phyloP scores from a whole-genome alignment of 2,797 vertebrate species.

The Champsocephalus esox region DNA sequence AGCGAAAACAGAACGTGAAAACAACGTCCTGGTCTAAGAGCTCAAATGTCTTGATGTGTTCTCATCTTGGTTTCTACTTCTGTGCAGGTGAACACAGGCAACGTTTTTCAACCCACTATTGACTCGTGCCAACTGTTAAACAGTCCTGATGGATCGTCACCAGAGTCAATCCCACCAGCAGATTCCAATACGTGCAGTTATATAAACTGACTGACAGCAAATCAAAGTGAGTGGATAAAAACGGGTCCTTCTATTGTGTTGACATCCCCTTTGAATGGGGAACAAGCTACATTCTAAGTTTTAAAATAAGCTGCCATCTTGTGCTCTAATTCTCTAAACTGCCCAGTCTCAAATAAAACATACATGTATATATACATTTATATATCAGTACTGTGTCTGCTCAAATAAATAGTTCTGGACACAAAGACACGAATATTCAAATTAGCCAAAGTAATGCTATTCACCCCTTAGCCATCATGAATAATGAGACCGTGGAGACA shows the following conservation, averaged over 20 bases:
- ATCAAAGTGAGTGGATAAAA: constrained; percentile 11
- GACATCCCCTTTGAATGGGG: background rate
- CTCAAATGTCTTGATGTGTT: background rate
- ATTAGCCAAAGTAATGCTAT: background rate
- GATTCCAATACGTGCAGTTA: background rate
- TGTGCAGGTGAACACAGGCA: constrained; percentile 21
- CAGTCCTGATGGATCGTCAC: background rate
- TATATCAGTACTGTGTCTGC: background rate
- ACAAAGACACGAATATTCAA: background rate
- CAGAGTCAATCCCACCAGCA: background rate
- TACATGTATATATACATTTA: background rate
- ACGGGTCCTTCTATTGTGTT: background rate
- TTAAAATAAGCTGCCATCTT: background rate
- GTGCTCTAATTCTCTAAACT: background rate
- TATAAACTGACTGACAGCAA: constrained; percentile 1
- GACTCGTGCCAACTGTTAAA: background rate
- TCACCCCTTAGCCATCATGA: background rate
- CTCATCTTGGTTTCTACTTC: background rate
- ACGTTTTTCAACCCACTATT: constrained; percentile 1
- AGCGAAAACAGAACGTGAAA: background rate
- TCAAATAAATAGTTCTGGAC: background rate
- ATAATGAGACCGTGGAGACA: background rate
- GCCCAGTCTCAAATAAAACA: background rate
- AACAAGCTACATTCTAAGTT: background rate
- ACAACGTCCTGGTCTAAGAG: background rate